These are phyloP conservation scores for Melanotus villosus DNA, from an alignment of 2,888 invertebrate genomes.

Conservation along the genomic window DNA sequence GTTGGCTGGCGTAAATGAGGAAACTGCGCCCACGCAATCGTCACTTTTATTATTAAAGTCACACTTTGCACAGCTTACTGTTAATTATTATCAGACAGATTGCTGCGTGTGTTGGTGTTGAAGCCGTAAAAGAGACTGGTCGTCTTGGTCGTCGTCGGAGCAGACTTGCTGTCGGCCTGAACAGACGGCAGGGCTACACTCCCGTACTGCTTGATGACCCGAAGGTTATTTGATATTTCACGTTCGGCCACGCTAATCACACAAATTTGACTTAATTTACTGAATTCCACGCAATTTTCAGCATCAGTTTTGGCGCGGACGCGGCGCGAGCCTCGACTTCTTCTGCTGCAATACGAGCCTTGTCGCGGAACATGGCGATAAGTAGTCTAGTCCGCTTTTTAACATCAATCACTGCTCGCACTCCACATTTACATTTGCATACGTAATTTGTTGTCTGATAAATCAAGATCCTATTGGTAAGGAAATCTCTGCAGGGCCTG, in stretches of 20 bases:
- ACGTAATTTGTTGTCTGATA: constrained; percentile 53
- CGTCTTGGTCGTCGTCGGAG: constrained; percentile 57
- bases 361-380: constrained; percentile 54
- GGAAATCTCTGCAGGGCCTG: constrained; percentile 48
- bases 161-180: constrained; percentile 60
- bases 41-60: constrained; percentile 59
- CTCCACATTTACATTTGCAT: constrained; percentile 52
- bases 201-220: constrained; percentile 46
- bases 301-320: constrained; percentile 24
- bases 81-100: constrained; percentile 50
- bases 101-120: constrained; percentile 49
- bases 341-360: constrained; percentile 50
- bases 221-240: constrained; percentile 46
- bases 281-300: constrained; percentile 46
- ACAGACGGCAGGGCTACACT: constrained; percentile 54
- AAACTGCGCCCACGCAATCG: constrained; percentile 62
- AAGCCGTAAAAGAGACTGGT: constrained; percentile 49
- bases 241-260: constrained; percentile 43
- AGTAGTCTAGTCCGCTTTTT: constrained; percentile 57
- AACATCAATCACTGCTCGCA: constrained; percentile 49
- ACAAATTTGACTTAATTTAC: constrained; percentile 41
- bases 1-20: constrained; percentile 63
- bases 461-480: constrained; percentile 56
- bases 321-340: constrained; percentile 22
- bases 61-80: constrained; percentile 56